Evolutionary conservation across 2,888 invertebrate genomes (phyloP).

Genomic region (Mantis religiosa): DNA sequence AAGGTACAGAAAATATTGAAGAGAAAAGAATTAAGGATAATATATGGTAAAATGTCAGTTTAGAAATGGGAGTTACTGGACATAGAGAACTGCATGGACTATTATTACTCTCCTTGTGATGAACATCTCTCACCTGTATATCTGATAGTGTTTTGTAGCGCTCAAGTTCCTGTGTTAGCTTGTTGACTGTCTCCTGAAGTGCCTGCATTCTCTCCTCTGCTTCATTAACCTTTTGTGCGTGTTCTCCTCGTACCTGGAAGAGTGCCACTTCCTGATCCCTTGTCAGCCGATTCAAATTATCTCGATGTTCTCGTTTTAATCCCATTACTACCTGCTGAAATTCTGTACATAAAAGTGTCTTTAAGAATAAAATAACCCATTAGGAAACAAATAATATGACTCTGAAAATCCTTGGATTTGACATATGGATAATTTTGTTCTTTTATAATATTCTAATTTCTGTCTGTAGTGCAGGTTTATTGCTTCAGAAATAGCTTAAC

Average conservation of each 20-base stretch:
- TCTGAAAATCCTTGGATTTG: background rate
- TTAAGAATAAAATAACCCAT: background rate
- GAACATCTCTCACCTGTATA: constrained; percentile 46
- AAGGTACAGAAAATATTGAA: too few relatives aligned
- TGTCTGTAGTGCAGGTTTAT: too few relatives aligned
- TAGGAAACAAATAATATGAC: background rate
- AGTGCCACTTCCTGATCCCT: constrained; percentile 38
- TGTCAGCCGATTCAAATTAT: constrained; percentile 42
- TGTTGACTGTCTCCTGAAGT: constrained; percentile 42
- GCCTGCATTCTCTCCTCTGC: constrained; percentile 44
- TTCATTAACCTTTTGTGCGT: constrained; percentile 42
- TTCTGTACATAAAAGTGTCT: constrained; percentile 33
- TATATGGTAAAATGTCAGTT: too few relatives aligned
- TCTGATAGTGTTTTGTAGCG: constrained; percentile 55
- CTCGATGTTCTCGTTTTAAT: constrained; percentile 45
- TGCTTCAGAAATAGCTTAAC: too few relatives aligned
- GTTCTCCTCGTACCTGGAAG: constrained; percentile 42
- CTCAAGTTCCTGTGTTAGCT: constrained; percentile 51
- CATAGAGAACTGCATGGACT: too few relatives aligned
- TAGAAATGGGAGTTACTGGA: too few relatives aligned
- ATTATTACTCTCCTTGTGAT: too few relatives aligned
- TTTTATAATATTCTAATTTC: too few relatives aligned
- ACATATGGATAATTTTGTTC: background rate
- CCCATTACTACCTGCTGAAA: constrained; percentile 42
- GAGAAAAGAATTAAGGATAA: too few relatives aligned